Evolutionary conservation across 1,140 invertebrate species (phyloP), one percentile per base, ranked within the genome.

Genomic region (Oryctes rhinoceros): DNA sequence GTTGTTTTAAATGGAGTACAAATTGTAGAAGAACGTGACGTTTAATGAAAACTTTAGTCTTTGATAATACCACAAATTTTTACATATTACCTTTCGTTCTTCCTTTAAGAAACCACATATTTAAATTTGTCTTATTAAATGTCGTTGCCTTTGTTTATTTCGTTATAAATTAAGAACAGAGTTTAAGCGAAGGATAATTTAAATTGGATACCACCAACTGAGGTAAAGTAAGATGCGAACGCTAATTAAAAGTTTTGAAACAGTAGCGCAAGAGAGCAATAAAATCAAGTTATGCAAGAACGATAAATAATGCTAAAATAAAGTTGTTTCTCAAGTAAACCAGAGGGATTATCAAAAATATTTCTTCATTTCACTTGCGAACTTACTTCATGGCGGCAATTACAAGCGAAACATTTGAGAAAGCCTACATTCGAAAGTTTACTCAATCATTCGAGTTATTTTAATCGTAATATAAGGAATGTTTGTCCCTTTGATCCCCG

Each of bases 281-380:
- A 59, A 59, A 59, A 59, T 59, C 53, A 18, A 59, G 53, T 59
- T 59, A 59, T 18, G 24, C 24, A 59, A 59, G 53, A 59, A 59
- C 53, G n/a, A 59, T 18, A 59, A 59, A 59, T 18, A 59, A 18
- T 18, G 18, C 53, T 59, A 18, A 59, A 59, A 44, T 44, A 44
- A 44, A 44, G 39, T 59, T 59, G n/a, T 59, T 59, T 18, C 53
- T 59, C 53, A 59, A n/a, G 13, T n/a, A 15, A 59, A 15, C n/a
- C 53, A 59, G 53, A 18, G 15, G 15, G 18, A 18, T 6, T 59
- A 18, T 59, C 53, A 59, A 59, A 59, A 59, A 59, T 59, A 59
- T 20, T 59, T 59, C 15, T 18, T n/a, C 15, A 59, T 1, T 59
- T 11, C 15, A 59, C n/a, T 59, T 59, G 15, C 2, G 39, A 44